These are phyloP conservation scores for Spizella passerina DNA, from an alignment of 2,797 vertebrate genomes.

Conservation along the genomic window DNA sequence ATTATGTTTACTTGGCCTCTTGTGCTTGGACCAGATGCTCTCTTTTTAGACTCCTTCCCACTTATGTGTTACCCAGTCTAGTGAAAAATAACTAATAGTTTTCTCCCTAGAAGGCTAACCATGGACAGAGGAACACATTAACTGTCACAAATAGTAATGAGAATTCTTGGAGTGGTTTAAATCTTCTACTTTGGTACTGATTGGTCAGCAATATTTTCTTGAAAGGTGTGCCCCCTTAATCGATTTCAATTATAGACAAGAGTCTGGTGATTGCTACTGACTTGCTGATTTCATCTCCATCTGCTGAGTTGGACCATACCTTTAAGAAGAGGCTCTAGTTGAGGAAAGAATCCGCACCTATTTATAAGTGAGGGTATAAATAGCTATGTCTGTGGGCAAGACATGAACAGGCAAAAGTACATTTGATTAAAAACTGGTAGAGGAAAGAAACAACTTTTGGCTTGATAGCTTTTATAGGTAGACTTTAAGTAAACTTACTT, in stretches of 20 bases:
- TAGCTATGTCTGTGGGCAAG: neutral
- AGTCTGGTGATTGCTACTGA: neutral
- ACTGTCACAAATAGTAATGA: neutral
- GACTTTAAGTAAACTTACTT: neutral
- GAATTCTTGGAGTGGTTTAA: neutral
- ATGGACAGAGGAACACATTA: neutral
- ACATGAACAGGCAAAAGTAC: neutral
- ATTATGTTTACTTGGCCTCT: neutral
- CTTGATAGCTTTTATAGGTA: neutral
- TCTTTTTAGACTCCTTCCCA: neutral
- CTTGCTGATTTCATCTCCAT: neutral
- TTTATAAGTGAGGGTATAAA: conserved; percentile 5
- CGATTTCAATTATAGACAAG: neutral
- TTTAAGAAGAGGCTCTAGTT: neutral
- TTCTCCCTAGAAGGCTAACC: neutral
- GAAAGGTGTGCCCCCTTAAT: neutral
- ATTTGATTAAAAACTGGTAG: neutral
- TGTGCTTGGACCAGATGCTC: neutral
- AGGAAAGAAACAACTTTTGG: neutral
- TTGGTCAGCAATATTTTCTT: neutral
- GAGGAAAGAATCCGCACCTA: neutral
- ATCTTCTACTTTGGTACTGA: neutral
- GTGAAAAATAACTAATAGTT: neutral
- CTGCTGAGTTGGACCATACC: neutral
- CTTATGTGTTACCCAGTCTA: neutral